Evolutionary conservation across 1,140 invertebrate species (phyloP), one percentile per base, ranked within the genome.

Genomic region (Hylaeus anthracinus): DNA sequence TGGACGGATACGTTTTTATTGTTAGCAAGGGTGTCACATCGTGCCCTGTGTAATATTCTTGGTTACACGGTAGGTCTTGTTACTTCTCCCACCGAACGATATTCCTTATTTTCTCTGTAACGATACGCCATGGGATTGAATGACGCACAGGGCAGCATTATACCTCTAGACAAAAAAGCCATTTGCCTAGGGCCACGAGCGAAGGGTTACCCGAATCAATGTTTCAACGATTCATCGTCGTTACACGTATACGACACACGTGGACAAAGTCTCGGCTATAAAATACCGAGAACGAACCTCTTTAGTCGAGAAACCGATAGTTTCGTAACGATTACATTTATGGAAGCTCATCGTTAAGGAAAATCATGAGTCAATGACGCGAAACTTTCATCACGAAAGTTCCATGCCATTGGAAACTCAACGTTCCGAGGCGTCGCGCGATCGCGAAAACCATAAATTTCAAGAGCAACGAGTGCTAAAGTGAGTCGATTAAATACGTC

Each of bases 21-120:
- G 78, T 85, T 72, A 76, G 53, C 55, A 3, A 61, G 70, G 66
- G 75, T 77, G 66, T 77, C 75, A 4, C 75, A 53, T 45, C 56
- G 1, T 61, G 43, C 26, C n/a, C 14, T 2, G 1, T 64, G 15
- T 53, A 48, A 70, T n/a, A 70, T 70, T 61, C 65, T 60, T 60
- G 1, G 74, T 77, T 60, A 51, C 65, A n/a, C 14, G 48, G 12
- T 64, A 5, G 6, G 3, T 15, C 41, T 61, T 53, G 10, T 65
- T 39, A 37, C 51, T 41, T 41, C 48, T 3, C 12, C 26, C 37
- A 5, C 51, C 14, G 8, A 10, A 5, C 9, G 5, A 37, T 67
- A 6, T 55, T 39, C 1, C 14, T 53, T 45, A 26, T 66, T 48
- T 48, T 15, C 15, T 66, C 3, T 1, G 4, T 48, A 39, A 14